Evolutionary conservation across 2,113 vertebrate species (phyloP).

Genomic region (Mastomys coucha): DNA sequence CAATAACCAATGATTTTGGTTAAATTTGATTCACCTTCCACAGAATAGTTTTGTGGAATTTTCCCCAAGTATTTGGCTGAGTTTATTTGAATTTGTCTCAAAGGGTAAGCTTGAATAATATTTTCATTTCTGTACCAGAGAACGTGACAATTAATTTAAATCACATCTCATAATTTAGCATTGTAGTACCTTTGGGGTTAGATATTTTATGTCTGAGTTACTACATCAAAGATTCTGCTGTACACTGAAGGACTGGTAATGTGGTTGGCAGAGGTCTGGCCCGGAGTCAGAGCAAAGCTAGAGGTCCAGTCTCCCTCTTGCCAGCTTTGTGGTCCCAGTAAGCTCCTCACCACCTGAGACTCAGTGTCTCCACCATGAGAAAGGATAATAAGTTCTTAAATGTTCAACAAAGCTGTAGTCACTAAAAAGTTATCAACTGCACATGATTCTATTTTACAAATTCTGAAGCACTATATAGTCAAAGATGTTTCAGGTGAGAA

Average conservation of each 20-base stretch:
- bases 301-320: not conserved
- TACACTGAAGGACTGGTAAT: conserved; percentile 8
- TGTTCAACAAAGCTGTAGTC: not conserved
- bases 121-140: conserved; percentile 82
- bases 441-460: not conserved
- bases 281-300: not conserved
- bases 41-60: conserved; percentile 64
- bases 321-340: not conserved
- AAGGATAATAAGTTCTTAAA: not conserved
- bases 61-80: conserved; percentile 72
- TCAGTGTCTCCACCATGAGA: conserved; percentile 20
- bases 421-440: not conserved
- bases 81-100: conserved; percentile 79
- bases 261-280: conserved; percentile 8
- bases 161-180: conserved; percentile 80
- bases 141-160: conserved; percentile 85
- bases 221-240: conserved; percentile 57
- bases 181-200: conserved; percentile 76
- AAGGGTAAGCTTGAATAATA: conserved; percentile 82
- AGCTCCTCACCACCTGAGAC: not conserved
- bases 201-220: conserved; percentile 67
- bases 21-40: conserved; percentile 73
- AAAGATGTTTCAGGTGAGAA: not conserved
- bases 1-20: conserved; percentile 69
- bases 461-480: not conserved